Conservation (phyloP, 2,113 vertebrate species). For the Speoplatyrhinus poulsoni region DNA sequence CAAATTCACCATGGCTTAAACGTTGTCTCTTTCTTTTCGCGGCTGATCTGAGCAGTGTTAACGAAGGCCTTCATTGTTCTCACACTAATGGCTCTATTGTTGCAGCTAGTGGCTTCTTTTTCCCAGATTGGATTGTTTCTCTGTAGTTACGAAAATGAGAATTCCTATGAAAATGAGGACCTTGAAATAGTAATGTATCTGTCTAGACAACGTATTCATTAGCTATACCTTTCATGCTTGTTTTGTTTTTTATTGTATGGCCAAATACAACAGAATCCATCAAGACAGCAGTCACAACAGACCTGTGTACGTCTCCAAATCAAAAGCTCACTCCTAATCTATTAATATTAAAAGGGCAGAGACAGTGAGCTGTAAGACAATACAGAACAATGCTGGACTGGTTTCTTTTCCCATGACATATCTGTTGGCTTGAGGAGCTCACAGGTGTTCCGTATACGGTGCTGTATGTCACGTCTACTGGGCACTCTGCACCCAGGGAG, state of each 20-base stretch:
- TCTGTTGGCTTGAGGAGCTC: not conserved
- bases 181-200: conserved; percentile 13
- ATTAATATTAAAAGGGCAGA: conserved; percentile 28
- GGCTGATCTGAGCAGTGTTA: conserved; percentile 24
- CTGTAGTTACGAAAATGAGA: conserved; percentile 29
- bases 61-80: conserved; percentile 30
- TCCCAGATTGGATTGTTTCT: conserved; percentile 39
- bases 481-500: conserved; percentile 1
- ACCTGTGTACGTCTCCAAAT: conserved; percentile 11
- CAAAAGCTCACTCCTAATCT: conserved; percentile 30
- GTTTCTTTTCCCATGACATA: not conserved
- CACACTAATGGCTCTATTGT: conserved; percentile 40
- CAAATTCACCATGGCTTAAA: conserved; percentile 4
- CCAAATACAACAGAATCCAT: not conserved
- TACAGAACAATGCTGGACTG: conserved; percentile 19
- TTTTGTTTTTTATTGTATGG: conserved; percentile 22
- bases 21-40: conserved; percentile 15
- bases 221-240: not conserved
- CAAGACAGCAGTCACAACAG: conserved; percentile 23
- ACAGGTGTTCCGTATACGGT: conserved; percentile 4
- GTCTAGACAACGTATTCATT: conserved; percentile 37
- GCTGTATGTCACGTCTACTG: not conserved
- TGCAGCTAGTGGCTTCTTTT: conserved; percentile 27
- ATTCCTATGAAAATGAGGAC: conserved; percentile 14
- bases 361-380: not conserved